Evolutionary conservation across 2,888 invertebrate species (phyloP).

Genomic region (Andrena dorsata): DNA sequence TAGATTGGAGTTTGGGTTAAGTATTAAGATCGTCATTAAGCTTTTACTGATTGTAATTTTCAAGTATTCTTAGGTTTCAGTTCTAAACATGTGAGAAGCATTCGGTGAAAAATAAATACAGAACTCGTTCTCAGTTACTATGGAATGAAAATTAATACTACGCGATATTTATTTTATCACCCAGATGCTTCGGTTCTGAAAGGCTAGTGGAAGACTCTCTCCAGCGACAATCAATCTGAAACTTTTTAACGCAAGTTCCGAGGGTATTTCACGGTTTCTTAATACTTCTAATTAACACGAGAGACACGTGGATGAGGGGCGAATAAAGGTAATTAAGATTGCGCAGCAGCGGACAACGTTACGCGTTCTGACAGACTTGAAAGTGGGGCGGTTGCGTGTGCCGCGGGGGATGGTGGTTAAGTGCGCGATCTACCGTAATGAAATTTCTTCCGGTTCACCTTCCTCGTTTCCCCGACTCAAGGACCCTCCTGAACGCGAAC

Average conservation of each 20-base stretch:
- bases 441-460: slow-evolving; percentile 58
- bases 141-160: too few relatives aligned
- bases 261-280: slow-evolving; percentile 6
- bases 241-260: background rate
- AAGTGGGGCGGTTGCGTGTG: slow-evolving; percentile 19
- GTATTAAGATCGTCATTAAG: too few relatives aligned
- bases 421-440: slow-evolving; percentile 61
- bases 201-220: too few relatives aligned
- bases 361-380: slow-evolving; percentile 16
- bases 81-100: too few relatives aligned
- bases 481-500: slow-evolving; percentile 26
- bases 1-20: too few relatives aligned
- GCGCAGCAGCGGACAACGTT: slow-evolving; percentile 35
- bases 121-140: background rate
- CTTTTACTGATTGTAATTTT: too few relatives aligned
- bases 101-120: too few relatives aligned
- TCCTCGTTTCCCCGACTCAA: slow-evolving; percentile 14
- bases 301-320: slow-evolving; percentile 18
- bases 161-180: too few relatives aligned
- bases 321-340: slow-evolving; percentile 64
- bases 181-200: too few relatives aligned
- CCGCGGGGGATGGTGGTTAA: slow-evolving; percentile 35
- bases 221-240: background rate
- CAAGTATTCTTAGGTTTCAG: too few relatives aligned
- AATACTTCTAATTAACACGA: slow-evolving; percentile 8